phyloP scores from a whole-genome alignment of 2,888 invertebrate species.

The Diloba caeruleocephala region DNA sequence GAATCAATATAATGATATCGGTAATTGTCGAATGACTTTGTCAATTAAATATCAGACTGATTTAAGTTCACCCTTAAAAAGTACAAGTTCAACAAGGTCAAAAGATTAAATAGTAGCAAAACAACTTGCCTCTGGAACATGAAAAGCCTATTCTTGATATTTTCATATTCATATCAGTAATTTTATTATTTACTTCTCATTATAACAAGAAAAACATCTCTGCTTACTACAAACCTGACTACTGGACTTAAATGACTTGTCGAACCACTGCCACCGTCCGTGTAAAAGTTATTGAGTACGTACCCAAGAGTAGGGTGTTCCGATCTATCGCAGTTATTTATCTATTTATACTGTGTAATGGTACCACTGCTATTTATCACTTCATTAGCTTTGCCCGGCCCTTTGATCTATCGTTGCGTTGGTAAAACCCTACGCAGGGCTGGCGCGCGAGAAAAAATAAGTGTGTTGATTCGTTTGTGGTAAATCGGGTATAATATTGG shows the following conservation, averaged over 20 bases:
- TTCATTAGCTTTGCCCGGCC: constrained; percentile 63
- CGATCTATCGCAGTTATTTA: constrained; percentile 41
- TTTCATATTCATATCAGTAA: too few species aligned
- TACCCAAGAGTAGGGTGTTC: constrained; percentile 18
- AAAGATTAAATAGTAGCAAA: too few species aligned
- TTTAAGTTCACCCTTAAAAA: too few species aligned
- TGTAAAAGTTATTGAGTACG: constrained; percentile 22
- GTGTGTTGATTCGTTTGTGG: not conserved
- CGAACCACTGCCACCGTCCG: not conserved
- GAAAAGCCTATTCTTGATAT: too few species aligned
- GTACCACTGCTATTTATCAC: constrained; percentile 62
- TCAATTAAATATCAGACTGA: too few species aligned
- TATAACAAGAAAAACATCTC: too few species aligned
- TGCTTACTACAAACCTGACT: not conserved
- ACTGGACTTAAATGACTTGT: not conserved
- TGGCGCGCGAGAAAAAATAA: constrained; percentile 17
- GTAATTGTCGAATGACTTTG: too few species aligned
- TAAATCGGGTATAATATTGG: not conserved
- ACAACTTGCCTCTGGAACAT: too few species aligned
- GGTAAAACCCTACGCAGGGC: constrained; percentile 50
- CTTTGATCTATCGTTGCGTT: constrained; percentile 64
- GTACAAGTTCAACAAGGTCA: too few species aligned
- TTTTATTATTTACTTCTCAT: too few species aligned
- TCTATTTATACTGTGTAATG: constrained; percentile 53
- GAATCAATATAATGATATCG: too few species aligned